A percentile compares a stretch with the other conserved stretches of the same genome.
Evolutionary conservation across 2,113 vertebrate species (phyloP).

Genomic region (Thunnus maccoyii): DNA sequence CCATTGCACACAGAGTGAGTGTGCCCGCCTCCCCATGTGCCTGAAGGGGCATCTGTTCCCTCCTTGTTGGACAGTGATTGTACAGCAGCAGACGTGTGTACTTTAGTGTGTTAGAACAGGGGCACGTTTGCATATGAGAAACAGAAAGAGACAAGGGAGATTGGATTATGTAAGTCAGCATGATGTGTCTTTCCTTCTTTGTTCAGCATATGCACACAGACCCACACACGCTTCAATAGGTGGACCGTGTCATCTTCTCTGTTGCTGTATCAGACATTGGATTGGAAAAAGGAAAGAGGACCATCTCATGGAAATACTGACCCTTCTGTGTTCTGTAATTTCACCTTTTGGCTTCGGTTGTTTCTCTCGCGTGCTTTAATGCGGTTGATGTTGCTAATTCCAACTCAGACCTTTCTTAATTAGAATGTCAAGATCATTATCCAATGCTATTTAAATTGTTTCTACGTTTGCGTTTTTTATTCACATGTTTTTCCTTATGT

Average conservation of each 20-base stretch:
- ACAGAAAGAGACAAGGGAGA: constrained; percentile 42
- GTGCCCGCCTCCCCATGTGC: constrained; percentile 50
- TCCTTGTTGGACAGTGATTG: constrained; percentile 54
- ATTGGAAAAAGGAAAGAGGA: constrained; percentile 13
- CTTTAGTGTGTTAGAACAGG: not conserved
- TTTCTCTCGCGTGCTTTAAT: constrained; percentile 14
- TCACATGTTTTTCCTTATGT: constrained; percentile 40
- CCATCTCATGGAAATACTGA: constrained; percentile 30
- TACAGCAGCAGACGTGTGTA: constrained; percentile 24
- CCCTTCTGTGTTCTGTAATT: constrained; percentile 28
- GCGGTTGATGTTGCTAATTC: constrained; percentile 37
- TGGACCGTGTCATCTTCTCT: constrained; percentile 30
- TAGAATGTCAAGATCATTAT: constrained; percentile 58
- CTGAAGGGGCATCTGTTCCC: constrained; percentile 58
- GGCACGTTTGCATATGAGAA: constrained; percentile 15
- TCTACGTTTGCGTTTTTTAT: constrained; percentile 48
- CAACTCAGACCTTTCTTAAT: constrained; percentile 48
- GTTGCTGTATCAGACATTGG: constrained; percentile 34
- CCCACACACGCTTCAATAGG: not conserved
- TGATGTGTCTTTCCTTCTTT: constrained; percentile 9
- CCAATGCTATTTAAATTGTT: constrained; percentile 34
- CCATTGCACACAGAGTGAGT: constrained; percentile 44
- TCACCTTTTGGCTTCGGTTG: constrained; percentile 25
- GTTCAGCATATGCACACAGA: constrained; percentile 31
- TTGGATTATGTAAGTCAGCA: constrained; percentile 58